Conservation (phyloP, 2,797 vertebrate genomes). For the Amblyopsis hoosieri region DNA sequence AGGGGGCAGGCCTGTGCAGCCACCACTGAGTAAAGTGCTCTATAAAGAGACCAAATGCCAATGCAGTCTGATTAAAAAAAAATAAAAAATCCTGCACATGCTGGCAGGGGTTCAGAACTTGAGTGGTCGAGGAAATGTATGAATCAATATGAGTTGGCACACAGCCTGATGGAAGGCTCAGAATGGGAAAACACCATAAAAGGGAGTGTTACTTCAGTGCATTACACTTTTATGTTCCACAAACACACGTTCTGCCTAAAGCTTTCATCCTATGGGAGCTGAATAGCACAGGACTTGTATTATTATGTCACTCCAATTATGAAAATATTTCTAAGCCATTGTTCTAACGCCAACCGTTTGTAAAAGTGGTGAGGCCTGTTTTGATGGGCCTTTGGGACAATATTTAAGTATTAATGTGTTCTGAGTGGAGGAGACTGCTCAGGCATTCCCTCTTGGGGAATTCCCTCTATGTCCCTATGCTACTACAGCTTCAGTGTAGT, state of each 20-base stretch:
- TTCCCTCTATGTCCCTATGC: no score
- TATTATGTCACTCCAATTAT: no score
- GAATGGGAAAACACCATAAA: slow-evolving; percentile 43
- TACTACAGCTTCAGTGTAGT: no score
- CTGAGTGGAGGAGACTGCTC: no score
- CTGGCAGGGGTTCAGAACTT: slow-evolving; percentile 38
- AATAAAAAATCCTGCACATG: slow-evolving; percentile 15
- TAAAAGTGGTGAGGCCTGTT: no score
- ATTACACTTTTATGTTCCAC: slow-evolving; percentile 48
- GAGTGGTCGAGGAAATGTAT: slow-evolving; percentile 57
- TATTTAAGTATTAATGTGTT: no score
- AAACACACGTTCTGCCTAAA: slow-evolving; percentile 32
- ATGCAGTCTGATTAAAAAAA: slow-evolving; percentile 43
- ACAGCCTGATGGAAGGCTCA: slow-evolving; percentile 41
- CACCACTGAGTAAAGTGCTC: slow-evolving; percentile 38
- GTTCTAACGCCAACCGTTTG: no score
- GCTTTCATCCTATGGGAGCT: slow-evolving; percentile 34
- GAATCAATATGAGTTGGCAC: slow-evolving; percentile 54
- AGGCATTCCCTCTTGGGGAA: no score
- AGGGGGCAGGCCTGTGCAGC: slow-evolving; percentile 25
- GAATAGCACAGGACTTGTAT: not conserved
- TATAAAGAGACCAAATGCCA: slow-evolving; percentile 38
- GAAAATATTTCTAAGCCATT: not conserved
- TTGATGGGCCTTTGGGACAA: no score
- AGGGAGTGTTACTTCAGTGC: slow-evolving; percentile 49